Evolutionary conservation across 2,113 vertebrate species (phyloP).

Genomic region (Delphinapterus leucas): DNA sequence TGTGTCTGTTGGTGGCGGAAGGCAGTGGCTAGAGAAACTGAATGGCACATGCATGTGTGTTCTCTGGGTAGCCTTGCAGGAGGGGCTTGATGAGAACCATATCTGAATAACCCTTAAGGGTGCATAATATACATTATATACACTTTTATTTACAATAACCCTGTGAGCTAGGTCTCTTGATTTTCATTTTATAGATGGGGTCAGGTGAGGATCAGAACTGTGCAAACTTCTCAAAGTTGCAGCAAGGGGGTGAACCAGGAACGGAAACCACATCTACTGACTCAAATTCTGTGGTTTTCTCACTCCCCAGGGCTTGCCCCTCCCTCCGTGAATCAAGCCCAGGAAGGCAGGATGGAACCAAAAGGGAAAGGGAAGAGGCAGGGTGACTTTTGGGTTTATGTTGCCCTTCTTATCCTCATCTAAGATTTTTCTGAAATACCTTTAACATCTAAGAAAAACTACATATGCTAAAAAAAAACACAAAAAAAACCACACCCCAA

Average conservation of each 20-base stretch:
- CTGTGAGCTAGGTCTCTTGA: neutral
- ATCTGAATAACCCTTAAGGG: slow-evolving; percentile 5
- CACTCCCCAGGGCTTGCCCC: neutral
- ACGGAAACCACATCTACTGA: slow-evolving; percentile 43
- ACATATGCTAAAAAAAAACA: slow-evolving; percentile 40
- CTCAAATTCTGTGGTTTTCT: slow-evolving; percentile 48
- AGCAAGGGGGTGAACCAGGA: slow-evolving; percentile 17
- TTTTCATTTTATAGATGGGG: slow-evolving; percentile 44
- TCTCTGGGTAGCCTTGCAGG: neutral
- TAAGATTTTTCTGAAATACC: slow-evolving; percentile 54
- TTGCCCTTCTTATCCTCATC: slow-evolving; percentile 35
- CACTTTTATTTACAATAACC: slow-evolving; percentile 6
- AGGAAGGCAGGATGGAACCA: slow-evolving; percentile 26
- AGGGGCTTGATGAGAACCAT: neutral
- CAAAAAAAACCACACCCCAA: slow-evolving; percentile 16
- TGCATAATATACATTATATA: neutral
- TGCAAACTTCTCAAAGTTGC: slow-evolving; percentile 32
- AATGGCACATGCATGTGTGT: neutral
- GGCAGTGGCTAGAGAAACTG: neutral
- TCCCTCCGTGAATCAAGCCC: slow-evolving; percentile 34
- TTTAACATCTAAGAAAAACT: slow-evolving; percentile 70
- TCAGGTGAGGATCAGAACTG: slow-evolving; percentile 33
- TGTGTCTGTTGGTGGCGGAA: neutral
- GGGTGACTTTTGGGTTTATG: neutral
- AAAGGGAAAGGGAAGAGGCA: neutral